Percentiles rank a stretch among this genome's conserved stretches.
phyloP scores from a whole-genome alignment of 1,140 invertebrate genomes.

The Ylistrum balloti region DNA sequence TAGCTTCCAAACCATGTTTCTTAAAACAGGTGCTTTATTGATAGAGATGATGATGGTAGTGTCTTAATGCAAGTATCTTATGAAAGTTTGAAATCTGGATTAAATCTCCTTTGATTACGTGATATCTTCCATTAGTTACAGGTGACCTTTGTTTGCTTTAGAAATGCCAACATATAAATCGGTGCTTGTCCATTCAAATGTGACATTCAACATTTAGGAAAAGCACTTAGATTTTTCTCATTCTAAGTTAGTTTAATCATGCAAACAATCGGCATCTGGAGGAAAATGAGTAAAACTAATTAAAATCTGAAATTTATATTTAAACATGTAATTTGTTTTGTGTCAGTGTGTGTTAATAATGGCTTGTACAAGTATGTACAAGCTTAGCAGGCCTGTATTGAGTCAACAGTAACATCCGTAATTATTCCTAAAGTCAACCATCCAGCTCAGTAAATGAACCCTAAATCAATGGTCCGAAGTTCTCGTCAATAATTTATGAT shows the following conservation, averaged over 20 bases:
- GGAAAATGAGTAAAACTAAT: neutral
- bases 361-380: constrained; percentile 23
- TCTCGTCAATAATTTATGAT: neutral
- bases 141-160: neutral
- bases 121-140: neutral
- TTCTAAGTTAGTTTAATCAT: neutral
- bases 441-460: neutral
- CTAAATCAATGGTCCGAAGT: neutral
- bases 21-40: neutral
- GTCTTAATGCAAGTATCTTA: neutral
- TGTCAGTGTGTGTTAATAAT: neutral
- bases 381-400: neutral
- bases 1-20: too few relatives aligned
- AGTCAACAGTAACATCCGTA: neutral
- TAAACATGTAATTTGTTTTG: neutral
- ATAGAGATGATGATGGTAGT: too few relatives aligned
- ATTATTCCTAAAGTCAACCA: neutral
- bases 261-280: neutral
- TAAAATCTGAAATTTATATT: neutral
- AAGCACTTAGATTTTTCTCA: neutral
- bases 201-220: neutral
- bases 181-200: neutral
- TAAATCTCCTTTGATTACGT: neutral
- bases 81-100: neutral
- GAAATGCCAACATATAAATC: too few relatives aligned